phyloP scores from a whole-genome alignment of 2,797 vertebrate genomes.

The Rhincodon typus region DNA sequence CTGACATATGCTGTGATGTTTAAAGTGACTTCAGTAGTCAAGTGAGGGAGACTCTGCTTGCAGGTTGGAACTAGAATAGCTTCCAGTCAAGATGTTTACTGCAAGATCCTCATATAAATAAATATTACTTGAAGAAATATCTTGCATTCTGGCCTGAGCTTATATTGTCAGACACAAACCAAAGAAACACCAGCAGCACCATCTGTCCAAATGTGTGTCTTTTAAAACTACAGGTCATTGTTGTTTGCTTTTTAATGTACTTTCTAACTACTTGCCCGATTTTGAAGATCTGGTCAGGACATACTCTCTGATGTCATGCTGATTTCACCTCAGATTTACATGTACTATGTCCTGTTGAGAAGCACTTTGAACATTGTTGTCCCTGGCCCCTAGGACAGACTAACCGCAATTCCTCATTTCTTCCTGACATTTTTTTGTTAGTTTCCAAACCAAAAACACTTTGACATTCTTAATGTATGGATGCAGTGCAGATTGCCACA shows the following conservation, averaged over 20 bases:
- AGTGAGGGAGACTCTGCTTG: too few relatives aligned
- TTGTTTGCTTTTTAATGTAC: background rate
- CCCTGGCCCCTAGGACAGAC: background rate
- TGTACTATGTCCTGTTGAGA: background rate
- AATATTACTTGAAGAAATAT: too few relatives aligned
- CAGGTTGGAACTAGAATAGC: too few relatives aligned
- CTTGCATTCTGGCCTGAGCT: too few relatives aligned
- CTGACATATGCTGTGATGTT: too few relatives aligned
- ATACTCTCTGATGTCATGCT: background rate
- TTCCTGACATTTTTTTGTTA: background rate
- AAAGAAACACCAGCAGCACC: background rate
- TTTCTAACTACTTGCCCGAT: background rate
- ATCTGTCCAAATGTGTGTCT: too few relatives aligned
- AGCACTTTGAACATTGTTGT: background rate
- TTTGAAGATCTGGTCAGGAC: background rate
- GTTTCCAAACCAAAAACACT: background rate
- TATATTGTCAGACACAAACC: too few relatives aligned
- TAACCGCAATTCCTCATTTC: background rate
- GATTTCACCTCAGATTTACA: background rate
- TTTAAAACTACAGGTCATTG: background rate
- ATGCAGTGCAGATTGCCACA: background rate
- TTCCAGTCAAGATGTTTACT: too few relatives aligned
- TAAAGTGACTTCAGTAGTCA: too few relatives aligned
- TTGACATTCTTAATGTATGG: background rate
- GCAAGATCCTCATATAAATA: too few relatives aligned